Base-by-base conservation (phyloP, 2,113 vertebrate genomes). In the Helogale parvula region DNA sequence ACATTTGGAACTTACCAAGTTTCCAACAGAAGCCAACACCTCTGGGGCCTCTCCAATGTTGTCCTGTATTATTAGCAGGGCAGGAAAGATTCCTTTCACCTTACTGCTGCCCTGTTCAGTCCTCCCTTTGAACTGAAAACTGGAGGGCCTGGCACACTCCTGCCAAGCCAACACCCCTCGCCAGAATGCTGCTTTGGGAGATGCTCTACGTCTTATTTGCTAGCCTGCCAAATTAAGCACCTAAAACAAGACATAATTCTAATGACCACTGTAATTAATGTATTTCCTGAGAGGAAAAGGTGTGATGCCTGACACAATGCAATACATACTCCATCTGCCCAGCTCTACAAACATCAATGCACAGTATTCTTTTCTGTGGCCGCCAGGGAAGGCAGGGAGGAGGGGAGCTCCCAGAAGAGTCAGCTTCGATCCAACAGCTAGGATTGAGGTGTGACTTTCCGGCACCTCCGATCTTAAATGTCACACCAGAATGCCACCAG, bases 181-280 rank as follows among this genome's bases (percentile, higher is more conserved):
- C 66, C 27, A 85, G 77, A 77, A 86, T 7, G 29, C 66, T 63
- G 81, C 57, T 80, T 14, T 89, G 57, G 50, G 76, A 92, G 45
- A 94, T 13, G 38, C 16, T 65, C 6, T n/a, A 35, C 2, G 31
- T 74, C 77, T 91, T 91, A 94, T 33, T 17, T 94, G 81, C 63
- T 81, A 66, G 65, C 57, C 63, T 50, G 14, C 69, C 65, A 94
- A 81, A 76, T 38, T 5, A 87, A 90, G 31, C 31, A 86, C 17
- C 41, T 31, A 86, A 96, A 96, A 82, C 33, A 94, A 85, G 84
- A 84, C 15, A 47, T 16, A 66, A 97, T 74, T 92, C 93, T 74
- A 92, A 25, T 72, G 17, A 68, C 27, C 90, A 38, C n/a, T 54
- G 8, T 82, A 77, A 68, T 50, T 29, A 90, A n/a, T 10, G 4